A percentile compares a stretch with the other conserved stretches of the same genome.
Evolutionary conservation across 2,888 invertebrate genomes (phyloP).

Genomic region (Rhagophthalmus giganteus): DNA sequence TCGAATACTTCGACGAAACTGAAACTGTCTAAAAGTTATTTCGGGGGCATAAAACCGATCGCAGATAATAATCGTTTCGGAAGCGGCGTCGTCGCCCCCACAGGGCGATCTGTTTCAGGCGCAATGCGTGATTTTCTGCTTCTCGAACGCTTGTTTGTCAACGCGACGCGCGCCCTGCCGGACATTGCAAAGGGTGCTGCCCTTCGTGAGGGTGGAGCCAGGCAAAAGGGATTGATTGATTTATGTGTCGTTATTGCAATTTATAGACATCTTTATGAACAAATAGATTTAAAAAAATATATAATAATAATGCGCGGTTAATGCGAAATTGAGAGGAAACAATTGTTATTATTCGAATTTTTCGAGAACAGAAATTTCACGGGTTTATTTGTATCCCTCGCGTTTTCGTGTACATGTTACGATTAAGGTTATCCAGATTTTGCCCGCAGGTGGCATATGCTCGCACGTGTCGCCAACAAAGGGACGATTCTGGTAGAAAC

Average conservation of each 20-base stretch:
- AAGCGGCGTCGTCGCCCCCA: slow-evolving; percentile 16
- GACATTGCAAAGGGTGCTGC: slow-evolving; percentile 39
- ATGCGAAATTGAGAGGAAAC: too few relatives aligned
- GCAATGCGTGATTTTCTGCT: slow-evolving; percentile 48
- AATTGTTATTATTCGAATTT: too few relatives aligned
- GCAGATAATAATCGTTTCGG: neutral
- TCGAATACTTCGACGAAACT: too few relatives aligned
- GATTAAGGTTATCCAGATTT: neutral
- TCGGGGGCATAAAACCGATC: neutral
- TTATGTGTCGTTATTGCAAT: slow-evolving; percentile 34
- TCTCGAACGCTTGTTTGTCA: slow-evolving; percentile 51
- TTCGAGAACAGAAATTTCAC: too few relatives aligned
- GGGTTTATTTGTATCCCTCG: too few relatives aligned
- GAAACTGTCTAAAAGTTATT: too few relatives aligned
- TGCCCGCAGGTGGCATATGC: slow-evolving; percentile 43
- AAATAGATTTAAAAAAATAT: too few relatives aligned
- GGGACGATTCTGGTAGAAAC: slow-evolving; percentile 41
- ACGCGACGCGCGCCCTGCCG: slow-evolving; percentile 42
- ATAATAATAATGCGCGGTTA: too few relatives aligned
- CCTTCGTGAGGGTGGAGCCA: slow-evolving; percentile 30
- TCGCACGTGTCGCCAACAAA: slow-evolving; percentile 44
- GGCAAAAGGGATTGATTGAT: slow-evolving; percentile 43
- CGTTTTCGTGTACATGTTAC: too few relatives aligned
- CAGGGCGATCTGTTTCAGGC: slow-evolving; percentile 33
- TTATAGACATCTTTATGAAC: slow-evolving; percentile 22